Base-by-base conservation (phyloP, 2,113 vertebrate genomes). In the Catharus bicknelli region DNA sequence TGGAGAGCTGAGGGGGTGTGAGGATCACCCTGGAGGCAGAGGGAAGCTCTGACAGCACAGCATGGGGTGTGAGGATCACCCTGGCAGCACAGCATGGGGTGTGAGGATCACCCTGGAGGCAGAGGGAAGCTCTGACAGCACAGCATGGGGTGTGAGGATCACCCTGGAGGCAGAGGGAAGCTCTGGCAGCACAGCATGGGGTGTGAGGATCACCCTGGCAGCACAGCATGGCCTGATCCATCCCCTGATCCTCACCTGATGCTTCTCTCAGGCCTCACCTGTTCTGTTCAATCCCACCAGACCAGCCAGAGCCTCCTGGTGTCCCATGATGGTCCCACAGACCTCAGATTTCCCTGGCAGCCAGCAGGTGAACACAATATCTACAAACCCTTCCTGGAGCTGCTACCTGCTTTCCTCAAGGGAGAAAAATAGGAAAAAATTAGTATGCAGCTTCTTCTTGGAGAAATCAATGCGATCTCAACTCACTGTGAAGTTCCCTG, bases 401-500 rank as follows among this genome's bases (percentile, higher is more conserved):
- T 53, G 53, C 45, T 91, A 61, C 89, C 91, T 50, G 42, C 8
- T 2, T 76, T 79, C 32, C 92, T 80, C 67, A 7, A 9, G 75
- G 74, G 89, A 95, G 20, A 21, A 80, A 90, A 88, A 47, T 3
- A 57, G 63, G 43, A 62, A 51, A 76, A 76, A 93, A 90, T 94
- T 74, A 92, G 82, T 90, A 94, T 94, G 91, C 59, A 0, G 63
- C 67, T 54, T 89, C 74, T 92, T 91, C 78, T 63, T 94, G 0
- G 0, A 77, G 70, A 96, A 95, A 94, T 96, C 96, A 88, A 94
- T 92, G 87, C 0, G 4, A 69, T 87, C 84, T 91, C 82, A 66
- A 67, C 78, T 93, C 45, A 22, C 89, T 91, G 86, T 91, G 86
- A 95, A 90, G 95, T 87, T 96, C 70, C 59, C 59, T 76, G 81